These are phyloP conservation scores for Chaenogobius annularis DNA, from an alignment of 2,113 vertebrate genomes.

Conservation along the genomic window DNA sequence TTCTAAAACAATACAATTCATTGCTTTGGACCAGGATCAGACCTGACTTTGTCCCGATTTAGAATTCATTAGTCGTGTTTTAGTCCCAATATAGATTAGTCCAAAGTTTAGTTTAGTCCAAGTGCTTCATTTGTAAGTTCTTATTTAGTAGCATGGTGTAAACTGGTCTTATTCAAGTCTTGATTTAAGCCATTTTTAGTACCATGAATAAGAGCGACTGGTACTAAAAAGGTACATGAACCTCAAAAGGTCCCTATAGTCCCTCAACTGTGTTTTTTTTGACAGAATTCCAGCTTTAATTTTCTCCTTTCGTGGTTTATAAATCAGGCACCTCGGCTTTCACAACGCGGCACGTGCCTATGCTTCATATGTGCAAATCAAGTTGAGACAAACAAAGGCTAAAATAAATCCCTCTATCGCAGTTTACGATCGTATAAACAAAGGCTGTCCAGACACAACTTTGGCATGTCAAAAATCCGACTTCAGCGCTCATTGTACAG, in stretches of 20 bases:
- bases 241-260: no score
- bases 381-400: constrained; percentile 39
- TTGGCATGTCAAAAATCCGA: constrained; percentile 14
- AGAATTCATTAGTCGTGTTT: no score
- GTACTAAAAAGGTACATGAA: no score
- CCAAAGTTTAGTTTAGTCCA: not conserved
- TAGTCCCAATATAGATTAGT: not conserved
- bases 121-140: not conserved
- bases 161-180: no score
- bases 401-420: constrained; percentile 26
- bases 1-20: no score
- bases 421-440: constrained; percentile 42
- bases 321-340: not conserved
- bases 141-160: not conserved
- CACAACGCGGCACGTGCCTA: constrained; percentile 34
- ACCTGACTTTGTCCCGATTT: no score
- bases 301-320: no score
- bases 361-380: constrained; percentile 18
- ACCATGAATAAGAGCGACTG: no score
- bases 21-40: no score
- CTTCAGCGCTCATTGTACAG: constrained; percentile 27
- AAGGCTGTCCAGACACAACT: constrained; percentile 38
- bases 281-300: no score
- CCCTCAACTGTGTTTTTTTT: no score
- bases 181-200: no score